A percentile compares a stretch with the other conserved stretches of the same genome.
phyloP scores from a whole-genome alignment of 1,140 invertebrate genomes.

The Drosophila lacertosa region DNA sequence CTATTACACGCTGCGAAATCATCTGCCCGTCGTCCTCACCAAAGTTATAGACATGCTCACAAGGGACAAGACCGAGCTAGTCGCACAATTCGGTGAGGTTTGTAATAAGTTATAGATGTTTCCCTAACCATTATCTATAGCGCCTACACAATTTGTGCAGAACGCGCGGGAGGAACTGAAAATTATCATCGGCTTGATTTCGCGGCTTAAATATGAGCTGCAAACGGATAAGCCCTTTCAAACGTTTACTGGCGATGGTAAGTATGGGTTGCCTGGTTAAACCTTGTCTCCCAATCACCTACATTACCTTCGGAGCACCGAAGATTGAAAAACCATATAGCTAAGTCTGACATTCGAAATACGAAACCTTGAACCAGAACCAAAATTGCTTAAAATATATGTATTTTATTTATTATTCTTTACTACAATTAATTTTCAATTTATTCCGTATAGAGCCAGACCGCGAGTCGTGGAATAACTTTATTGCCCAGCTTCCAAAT shows the following conservation, averaged over 20 bases:
- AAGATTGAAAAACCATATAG: neutral
- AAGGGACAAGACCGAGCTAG: constrained; percentile 89
- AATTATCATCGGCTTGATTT: constrained; percentile 90
- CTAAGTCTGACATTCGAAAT: too few species aligned
- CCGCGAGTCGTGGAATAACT: constrained; percentile 84
- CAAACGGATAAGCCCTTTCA: constrained; percentile 94
- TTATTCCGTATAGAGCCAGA: constrained; percentile 73
- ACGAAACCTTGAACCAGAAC: too few species aligned
- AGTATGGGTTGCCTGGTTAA: constrained; percentile 1
- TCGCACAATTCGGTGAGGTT: constrained; percentile 88
- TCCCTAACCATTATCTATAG: constrained; percentile 15
- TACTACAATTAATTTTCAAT: neutral
- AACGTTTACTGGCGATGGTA: constrained; percentile 83
- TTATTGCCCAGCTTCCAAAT: constrained; percentile 73
- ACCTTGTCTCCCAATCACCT: too few species aligned
- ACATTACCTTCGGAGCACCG: neutral
- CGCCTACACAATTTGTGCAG: constrained; percentile 72
- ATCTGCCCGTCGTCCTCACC: constrained; percentile 95
- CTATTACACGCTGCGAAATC: constrained; percentile 92
- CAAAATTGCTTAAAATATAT: too few species aligned
- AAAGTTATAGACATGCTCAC: constrained; percentile 94
- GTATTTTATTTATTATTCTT: too few species aligned
- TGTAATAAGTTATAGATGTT: constrained; percentile 44
- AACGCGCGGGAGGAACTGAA: constrained; percentile 90
- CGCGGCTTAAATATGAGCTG: constrained; percentile 95